phyloP scores from a whole-genome alignment of 2,888 invertebrate species.

The Pherbina coryleti region DNA sequence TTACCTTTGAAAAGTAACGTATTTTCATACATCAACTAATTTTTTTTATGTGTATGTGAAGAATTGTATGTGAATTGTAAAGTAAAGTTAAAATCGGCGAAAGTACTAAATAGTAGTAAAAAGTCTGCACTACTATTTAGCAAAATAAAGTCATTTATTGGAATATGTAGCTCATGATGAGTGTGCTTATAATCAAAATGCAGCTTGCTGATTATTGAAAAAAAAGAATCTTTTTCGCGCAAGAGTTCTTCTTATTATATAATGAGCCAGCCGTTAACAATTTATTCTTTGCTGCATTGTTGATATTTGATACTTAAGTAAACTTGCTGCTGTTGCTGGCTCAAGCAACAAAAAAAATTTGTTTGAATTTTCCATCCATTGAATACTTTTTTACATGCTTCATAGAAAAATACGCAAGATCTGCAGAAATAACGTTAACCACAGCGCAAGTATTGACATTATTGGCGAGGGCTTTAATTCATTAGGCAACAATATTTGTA shows the following conservation, averaged over 20 bases:
- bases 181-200: too few relatives aligned
- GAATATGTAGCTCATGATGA: too few relatives aligned
- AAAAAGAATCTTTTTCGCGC: too few relatives aligned
- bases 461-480: not conserved
- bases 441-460: not conserved
- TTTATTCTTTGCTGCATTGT: not conserved
- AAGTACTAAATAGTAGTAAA: too few relatives aligned
- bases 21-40: not conserved
- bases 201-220: too few relatives aligned
- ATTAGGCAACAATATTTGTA: too few relatives aligned
- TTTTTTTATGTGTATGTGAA: not conserved
- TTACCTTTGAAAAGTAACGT: slow-evolving; percentile 9
- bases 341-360: not conserved
- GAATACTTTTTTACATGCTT: not conserved
- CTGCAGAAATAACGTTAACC: slow-evolving; percentile 4
- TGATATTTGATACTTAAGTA: slow-evolving; percentile 8
- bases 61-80: not conserved
- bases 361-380: not conserved
- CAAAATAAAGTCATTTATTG: too few relatives aligned
- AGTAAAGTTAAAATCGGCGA: not conserved
- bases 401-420: not conserved
- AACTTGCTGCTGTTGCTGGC: not conserved
- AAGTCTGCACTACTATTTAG: too few relatives aligned
- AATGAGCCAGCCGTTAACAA: not conserved
- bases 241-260: not conserved